Conservation (phyloP, 1,140 invertebrate genomes). For the Hirudo medicinalis region DNA sequence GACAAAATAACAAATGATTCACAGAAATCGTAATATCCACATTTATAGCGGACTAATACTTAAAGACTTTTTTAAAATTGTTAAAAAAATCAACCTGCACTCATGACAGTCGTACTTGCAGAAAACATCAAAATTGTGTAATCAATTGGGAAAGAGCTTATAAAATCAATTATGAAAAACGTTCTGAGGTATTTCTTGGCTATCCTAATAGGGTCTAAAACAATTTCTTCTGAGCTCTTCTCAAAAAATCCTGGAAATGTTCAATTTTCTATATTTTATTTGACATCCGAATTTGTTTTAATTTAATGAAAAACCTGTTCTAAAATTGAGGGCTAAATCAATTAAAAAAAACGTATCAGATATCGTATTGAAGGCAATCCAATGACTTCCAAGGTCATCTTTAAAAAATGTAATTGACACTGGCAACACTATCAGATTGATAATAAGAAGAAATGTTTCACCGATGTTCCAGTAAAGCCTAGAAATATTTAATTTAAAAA, state of each 20-base stretch:
- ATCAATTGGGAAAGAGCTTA: slow-evolving; percentile 96
- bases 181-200: slow-evolving; percentile 94
- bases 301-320: slow-evolving; percentile 3
- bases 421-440: slow-evolving; percentile 94
- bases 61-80: no score
- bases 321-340: slow-evolving; percentile 47
- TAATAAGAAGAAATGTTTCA: slow-evolving; percentile 89
- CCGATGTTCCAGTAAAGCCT: slow-evolving; percentile 99
- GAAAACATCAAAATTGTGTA: slow-evolving; percentile 70
- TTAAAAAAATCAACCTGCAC: slow-evolving; percentile 3
- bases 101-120: slow-evolving; percentile 8
- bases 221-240: slow-evolving; percentile 83
- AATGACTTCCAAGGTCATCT: slow-evolving; percentile 90
- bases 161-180: slow-evolving; percentile 97
- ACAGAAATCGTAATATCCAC: no score
- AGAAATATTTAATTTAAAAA: neutral
- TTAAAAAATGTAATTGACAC: slow-evolving; percentile 93
- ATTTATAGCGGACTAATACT: no score
- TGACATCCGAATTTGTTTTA: no score
- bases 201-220: slow-evolving; percentile 93
- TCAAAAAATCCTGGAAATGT: slow-evolving; percentile 57
- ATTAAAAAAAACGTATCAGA: slow-evolving; percentile 98
- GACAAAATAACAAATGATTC: no score
- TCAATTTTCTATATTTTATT: slow-evolving; percentile 33
- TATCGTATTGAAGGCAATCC: slow-evolving; percentile 99